These are phyloP conservation scores for Anguilla japonica DNA, from an alignment of 2,113 vertebrate genomes.

Conservation along the genomic window DNA sequence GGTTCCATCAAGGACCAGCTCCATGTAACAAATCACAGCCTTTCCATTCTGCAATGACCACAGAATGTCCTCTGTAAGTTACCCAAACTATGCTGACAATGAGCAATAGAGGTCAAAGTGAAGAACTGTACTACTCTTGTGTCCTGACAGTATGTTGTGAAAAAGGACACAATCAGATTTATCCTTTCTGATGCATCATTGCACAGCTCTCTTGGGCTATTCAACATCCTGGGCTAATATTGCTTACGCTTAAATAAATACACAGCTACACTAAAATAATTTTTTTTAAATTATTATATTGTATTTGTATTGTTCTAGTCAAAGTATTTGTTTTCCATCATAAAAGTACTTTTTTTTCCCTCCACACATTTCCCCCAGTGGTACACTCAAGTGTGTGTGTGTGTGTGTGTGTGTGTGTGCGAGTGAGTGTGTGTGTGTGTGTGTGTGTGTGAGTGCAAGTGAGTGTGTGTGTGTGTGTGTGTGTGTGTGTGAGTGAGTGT, in stretches of 20 bases:
- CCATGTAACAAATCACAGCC: conserved; percentile 73
- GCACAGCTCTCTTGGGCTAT: conserved; percentile 45
- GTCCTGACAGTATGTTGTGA: conserved; percentile 23
- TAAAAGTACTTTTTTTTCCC: conserved; percentile 35
- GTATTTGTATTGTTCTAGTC: not conserved
- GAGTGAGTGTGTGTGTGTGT: no score
- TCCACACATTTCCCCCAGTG: conserved; percentile 28
- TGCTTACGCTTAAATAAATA: conserved; percentile 43
- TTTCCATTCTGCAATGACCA: not conserved
- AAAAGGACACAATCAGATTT: conserved; percentile 50
- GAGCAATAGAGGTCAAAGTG: not conserved
- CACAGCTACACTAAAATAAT: conserved; percentile 56
- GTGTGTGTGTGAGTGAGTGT: not conserved
- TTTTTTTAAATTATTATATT: not conserved
- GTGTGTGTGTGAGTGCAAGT: no score
- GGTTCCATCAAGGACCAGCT: conserved; percentile 75
- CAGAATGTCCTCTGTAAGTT: not conserved
- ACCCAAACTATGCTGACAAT: not conserved
- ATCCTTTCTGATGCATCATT: conserved; percentile 5
- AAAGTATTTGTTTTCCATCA: conserved; percentile 24
- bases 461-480: not conserved
- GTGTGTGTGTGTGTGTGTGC: not conserved
- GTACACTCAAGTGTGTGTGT: conserved; percentile 12
- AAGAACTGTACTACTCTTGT: conserved; percentile 45
- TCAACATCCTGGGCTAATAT: conserved; percentile 54